Conservation (phyloP, 2,797 vertebrate genomes). For the Falco cherrug region DNA sequence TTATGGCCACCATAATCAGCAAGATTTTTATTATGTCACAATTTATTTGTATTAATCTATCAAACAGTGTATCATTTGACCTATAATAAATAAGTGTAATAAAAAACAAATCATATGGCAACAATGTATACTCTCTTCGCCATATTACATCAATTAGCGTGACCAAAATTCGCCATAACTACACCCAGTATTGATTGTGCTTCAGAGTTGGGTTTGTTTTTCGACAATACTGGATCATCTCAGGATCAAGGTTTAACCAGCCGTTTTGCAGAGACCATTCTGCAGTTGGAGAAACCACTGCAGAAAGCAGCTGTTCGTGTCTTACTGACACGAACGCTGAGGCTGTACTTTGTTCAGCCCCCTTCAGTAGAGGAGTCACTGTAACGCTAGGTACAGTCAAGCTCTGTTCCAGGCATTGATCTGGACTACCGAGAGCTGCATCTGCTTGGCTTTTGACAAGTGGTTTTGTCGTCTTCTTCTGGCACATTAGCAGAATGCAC, state of each 20-base stretch:
- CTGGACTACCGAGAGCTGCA: constrained; percentile 31
- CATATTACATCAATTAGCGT: background rate
- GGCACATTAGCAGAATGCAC: constrained; percentile 76
- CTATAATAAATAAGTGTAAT: background rate
- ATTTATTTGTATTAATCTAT: background rate
- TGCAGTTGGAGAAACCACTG: constrained; percentile 23
- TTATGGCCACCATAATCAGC: background rate
- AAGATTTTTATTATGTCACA: background rate
- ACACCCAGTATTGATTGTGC: constrained; percentile 90
- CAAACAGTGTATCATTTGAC: background rate
- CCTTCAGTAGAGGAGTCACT: constrained; percentile 83
- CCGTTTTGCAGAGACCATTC: constrained; percentile 73
- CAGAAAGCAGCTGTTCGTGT: constrained; percentile 25
- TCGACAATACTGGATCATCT: constrained; percentile 79
- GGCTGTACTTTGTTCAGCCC: constrained; percentile 44
- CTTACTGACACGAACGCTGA: constrained; percentile 64
- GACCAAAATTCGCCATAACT: constrained; percentile 17
- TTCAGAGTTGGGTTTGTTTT: constrained; percentile 83
- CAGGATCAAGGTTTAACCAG: constrained; percentile 79
- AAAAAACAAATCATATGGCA: background rate
- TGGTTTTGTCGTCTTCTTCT: constrained; percentile 77
- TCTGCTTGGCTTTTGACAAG: constrained; percentile 33
- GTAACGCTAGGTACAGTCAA: constrained; percentile 82
- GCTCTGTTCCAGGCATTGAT: constrained; percentile 74
- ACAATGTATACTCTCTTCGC: background rate